Base-by-base conservation (phyloP, 2,888 invertebrate species). In the Serrognathus titanus region DNA sequence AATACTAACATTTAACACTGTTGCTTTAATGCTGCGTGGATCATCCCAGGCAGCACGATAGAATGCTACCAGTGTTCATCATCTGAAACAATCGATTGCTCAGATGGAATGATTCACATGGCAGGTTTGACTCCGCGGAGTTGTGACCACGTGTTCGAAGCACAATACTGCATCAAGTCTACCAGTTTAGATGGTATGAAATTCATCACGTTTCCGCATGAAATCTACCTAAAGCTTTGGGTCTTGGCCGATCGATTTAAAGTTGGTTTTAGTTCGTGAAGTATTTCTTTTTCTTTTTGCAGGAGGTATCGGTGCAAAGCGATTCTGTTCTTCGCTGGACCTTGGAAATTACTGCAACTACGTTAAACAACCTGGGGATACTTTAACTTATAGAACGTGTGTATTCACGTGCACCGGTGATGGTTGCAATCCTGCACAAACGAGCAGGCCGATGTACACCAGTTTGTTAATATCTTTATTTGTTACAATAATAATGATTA, bases 331-430 rank as follows among this genome's bases (percentile, higher is more conserved):
- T 1, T 87, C 94, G 0, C 79, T 89, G 68, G 89, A 94, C 75
- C 79, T 93, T 70, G 94, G 94, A 11, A 93, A 92, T 75, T 93
- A 92, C 69, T 95, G 95, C 76, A 89, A 94, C 72, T 93, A 92
- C 75, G 92, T 94, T 1, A 80, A 83, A 60, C 89, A 94, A 64
- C 88, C 88, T 6, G 94, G 94, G n/a, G 95, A 95, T 74, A 84
- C 82, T 67, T 77, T 92, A 67, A 65, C 60, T 57, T 94, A 94
- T 75, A 83, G 94, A 63, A 92, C 94, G 2, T 95, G 95, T 75
- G 86, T 94, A 52, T 93, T 85, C 73, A 94, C 94, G 0, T 95
- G 95, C 70, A 79, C 81, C 55, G 83, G 86, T 0, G 90, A 94
- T 71, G 93, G 91, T 1, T 95, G 95, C 74, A 95, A 95, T 78